A percentile compares a stretch with the other conserved stretches of the same genome.
phyloP scores from a whole-genome alignment of 2,797 vertebrate genomes.

The Acrocephalus scirpaceus region DNA sequence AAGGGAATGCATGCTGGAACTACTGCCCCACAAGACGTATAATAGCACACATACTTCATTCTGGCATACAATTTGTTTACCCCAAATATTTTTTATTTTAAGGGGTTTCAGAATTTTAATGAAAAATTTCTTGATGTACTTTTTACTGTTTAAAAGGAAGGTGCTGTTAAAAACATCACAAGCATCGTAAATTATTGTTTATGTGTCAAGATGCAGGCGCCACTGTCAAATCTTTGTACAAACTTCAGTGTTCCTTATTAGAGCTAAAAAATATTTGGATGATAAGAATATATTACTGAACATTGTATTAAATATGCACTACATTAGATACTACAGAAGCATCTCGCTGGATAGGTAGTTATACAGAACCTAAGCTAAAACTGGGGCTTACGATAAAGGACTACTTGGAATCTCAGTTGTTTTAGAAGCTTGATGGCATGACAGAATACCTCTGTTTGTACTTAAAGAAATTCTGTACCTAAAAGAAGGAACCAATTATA shows the following conservation, averaged over 20 bases:
- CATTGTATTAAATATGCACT: background rate
- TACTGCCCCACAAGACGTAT: background rate
- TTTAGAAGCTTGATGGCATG: background rate
- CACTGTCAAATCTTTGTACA: slow-evolving; percentile 24
- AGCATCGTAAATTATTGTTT: slow-evolving; percentile 50
- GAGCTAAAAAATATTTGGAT: slow-evolving; percentile 5
- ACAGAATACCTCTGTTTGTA: background rate
- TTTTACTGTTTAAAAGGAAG: slow-evolving; percentile 53
- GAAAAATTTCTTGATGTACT: slow-evolving; percentile 34
- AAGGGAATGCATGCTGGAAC: background rate
- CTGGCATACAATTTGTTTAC: slow-evolving; percentile 22
- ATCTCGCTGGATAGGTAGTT: background rate
- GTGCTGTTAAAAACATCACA: slow-evolving; percentile 33
- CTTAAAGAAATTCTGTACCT: background rate
- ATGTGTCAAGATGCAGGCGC: slow-evolving; percentile 16
- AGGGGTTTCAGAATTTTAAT: slow-evolving; percentile 59
- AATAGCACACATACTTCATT: background rate
- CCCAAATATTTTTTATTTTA: slow-evolving; percentile 17
- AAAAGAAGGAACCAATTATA: background rate
- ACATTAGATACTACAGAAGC: background rate
- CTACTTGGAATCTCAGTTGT: background rate
- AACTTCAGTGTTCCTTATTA: background rate
- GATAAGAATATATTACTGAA: slow-evolving; percentile 41
- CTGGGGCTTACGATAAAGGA: background rate
- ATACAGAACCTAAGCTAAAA: background rate